A percentile compares a stretch with the other conserved stretches of the same genome.
These are phyloP conservation scores for Atta colombica DNA, from an alignment of 1,140 invertebrate genomes.

Conservation along the genomic window DNA sequence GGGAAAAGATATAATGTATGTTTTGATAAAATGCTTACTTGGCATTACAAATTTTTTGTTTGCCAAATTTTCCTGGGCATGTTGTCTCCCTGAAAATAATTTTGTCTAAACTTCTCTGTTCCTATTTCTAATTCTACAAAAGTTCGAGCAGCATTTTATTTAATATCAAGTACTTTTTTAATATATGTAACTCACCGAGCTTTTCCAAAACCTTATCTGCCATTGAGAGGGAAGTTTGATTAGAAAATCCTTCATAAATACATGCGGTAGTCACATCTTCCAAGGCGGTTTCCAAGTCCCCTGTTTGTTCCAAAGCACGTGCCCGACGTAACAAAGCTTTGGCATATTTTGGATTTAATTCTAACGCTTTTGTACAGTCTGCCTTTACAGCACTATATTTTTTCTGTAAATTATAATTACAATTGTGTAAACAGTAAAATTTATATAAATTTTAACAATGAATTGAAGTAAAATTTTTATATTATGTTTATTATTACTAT, in stretches of 20 bases:
- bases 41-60: slow-evolving; percentile 91
- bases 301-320: slow-evolving; percentile 92
- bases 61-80: slow-evolving; percentile 91
- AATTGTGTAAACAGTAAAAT: slow-evolving; percentile 25
- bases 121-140: not conserved
- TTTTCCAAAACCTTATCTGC: slow-evolving; percentile 95
- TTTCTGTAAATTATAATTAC: slow-evolving; percentile 86
- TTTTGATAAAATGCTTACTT: slow-evolving; percentile 94
- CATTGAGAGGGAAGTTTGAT: slow-evolving; percentile 91
- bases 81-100: slow-evolving; percentile 88
- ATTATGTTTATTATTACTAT: not conserved
- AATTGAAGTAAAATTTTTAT: not conserved
- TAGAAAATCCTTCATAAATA: slow-evolving; percentile 95
- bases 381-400: slow-evolving; percentile 94
- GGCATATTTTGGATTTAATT: slow-evolving; percentile 94
- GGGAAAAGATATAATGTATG: slow-evolving; percentile 94
- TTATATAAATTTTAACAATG: not conserved
- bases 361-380: slow-evolving; percentile 95
- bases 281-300: slow-evolving; percentile 92
- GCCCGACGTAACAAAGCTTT: slow-evolving; percentile 95
- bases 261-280: slow-evolving; percentile 97
- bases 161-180: not conserved
- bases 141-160: slow-evolving; percentile 2
- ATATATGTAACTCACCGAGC: slow-evolving; percentile 87
- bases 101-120: not conserved